Conservation (phyloP, 1,140 invertebrate species). For the Zaprionus lachaisei region DNA sequence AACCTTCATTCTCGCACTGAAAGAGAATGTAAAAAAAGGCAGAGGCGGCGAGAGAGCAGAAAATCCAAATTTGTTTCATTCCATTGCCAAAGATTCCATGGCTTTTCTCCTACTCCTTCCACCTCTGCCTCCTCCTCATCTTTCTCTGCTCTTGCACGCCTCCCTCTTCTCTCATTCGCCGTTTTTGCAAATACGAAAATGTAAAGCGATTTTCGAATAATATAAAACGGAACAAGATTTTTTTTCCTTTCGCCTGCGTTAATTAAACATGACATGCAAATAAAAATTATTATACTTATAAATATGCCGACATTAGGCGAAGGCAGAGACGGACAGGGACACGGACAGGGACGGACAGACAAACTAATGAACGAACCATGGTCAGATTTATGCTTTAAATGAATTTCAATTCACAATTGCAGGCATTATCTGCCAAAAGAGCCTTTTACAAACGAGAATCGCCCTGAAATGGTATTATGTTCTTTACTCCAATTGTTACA, state of each 20-base stretch:
- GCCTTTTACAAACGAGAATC: too few species aligned
- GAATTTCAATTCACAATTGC: not conserved
- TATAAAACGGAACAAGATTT: constrained; percentile 22
- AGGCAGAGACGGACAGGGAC: not conserved
- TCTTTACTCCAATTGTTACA: not conserved
- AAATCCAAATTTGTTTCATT: constrained; percentile 80
- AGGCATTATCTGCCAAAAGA: too few species aligned
- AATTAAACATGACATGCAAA: constrained; percentile 82
- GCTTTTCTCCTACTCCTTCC: constrained; percentile 23
- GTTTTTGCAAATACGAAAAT: constrained; percentile 46
- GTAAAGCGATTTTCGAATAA: constrained; percentile 35
- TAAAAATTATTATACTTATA: constrained; percentile 76
- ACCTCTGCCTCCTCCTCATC: constrained; percentile 30
- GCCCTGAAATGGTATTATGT: not conserved
- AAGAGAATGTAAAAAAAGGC: constrained; percentile 22
- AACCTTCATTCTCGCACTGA: not conserved
- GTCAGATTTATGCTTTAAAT: not conserved
- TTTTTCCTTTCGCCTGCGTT: constrained; percentile 53
- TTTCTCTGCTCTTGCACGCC: constrained; percentile 31
- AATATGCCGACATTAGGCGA: constrained; percentile 58
- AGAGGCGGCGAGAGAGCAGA: constrained; percentile 43
- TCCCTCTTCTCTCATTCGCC: constrained; percentile 47
- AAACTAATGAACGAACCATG: too few species aligned
- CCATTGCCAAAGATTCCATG: constrained; percentile 75
- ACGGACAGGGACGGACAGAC: too few species aligned